Percentiles rank a stretch among this genome's conserved stretches.
Evolutionary conservation across 2,888 invertebrate genomes (phyloP).

Genomic region (Bhutanitis thaidina): DNA sequence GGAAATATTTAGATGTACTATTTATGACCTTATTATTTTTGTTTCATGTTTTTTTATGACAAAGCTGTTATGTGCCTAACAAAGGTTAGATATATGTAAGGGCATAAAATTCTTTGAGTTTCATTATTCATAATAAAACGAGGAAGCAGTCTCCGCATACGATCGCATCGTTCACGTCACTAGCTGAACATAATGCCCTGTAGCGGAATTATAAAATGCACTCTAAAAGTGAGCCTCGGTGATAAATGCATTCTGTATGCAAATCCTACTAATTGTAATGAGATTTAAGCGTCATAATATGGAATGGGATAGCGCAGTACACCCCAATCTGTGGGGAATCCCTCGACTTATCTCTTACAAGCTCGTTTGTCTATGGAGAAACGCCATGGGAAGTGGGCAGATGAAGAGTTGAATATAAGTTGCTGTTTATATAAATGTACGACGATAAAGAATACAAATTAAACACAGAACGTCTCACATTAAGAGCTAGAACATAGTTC

Average conservation of each 20-base stretch:
- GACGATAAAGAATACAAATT: neutral
- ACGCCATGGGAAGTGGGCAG: slow-evolving; percentile 10
- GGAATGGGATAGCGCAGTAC: slow-evolving; percentile 21
- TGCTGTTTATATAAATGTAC: neutral
- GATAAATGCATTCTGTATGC: slow-evolving; percentile 69
- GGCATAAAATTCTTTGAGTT: too few relatives aligned
- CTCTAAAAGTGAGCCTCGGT: slow-evolving; percentile 53
- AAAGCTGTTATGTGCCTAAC: too few relatives aligned
- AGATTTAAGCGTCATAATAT: slow-evolving; percentile 51
- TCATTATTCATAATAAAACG: neutral
- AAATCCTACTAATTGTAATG: slow-evolving; percentile 73
- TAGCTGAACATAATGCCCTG: slow-evolving; percentile 36
- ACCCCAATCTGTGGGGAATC: slow-evolving; percentile 30
- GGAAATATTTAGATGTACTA: too few relatives aligned
- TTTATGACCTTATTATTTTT: too few relatives aligned
- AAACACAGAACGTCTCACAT: too few relatives aligned
- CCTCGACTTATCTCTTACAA: slow-evolving; percentile 25
- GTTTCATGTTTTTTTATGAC: too few relatives aligned
- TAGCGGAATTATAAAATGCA: slow-evolving; percentile 37
- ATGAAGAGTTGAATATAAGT: slow-evolving; percentile 16
- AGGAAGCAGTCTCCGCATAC: neutral
- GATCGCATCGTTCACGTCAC: slow-evolving; percentile 25
- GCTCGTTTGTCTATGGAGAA: slow-evolving; percentile 11
- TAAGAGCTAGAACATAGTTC: too few relatives aligned
- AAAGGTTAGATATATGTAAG: too few relatives aligned